Conservation (phyloP, 2,888 invertebrate genomes). For the Sylvicola fuscatus region DNA sequence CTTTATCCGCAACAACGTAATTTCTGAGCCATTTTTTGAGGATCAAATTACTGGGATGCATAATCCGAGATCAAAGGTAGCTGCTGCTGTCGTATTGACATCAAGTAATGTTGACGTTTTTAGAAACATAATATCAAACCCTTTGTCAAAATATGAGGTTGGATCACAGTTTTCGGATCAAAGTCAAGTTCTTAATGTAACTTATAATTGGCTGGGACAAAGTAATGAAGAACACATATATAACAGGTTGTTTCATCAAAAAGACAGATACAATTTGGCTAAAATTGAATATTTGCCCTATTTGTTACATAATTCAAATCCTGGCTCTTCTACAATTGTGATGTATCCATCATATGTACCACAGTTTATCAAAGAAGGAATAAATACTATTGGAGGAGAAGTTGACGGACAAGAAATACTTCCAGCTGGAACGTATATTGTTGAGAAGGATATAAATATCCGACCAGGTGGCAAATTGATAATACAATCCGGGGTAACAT, state of each 20-base stretch:
- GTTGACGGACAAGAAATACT: slow-evolving; percentile 78
- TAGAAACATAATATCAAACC: slow-evolving; percentile 82
- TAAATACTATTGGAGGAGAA: slow-evolving; percentile 68
- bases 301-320: slow-evolving; percentile 71
- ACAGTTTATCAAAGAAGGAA: slow-evolving; percentile 47
- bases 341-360: slow-evolving; percentile 58
- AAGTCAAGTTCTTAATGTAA: slow-evolving; percentile 81
- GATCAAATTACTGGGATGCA: slow-evolving; percentile 43
- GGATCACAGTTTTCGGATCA: slow-evolving; percentile 91
- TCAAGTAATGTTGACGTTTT: slow-evolving; percentile 77
- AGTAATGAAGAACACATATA: slow-evolving; percentile 53
- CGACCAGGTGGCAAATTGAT: slow-evolving; percentile 81
- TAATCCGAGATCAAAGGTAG: slow-evolving; percentile 76
- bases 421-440: slow-evolving; percentile 69
- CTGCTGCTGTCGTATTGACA: slow-evolving; percentile 79
- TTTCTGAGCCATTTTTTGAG: slow-evolving; percentile 55
- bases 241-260: slow-evolving; percentile 57
- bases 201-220: slow-evolving; percentile 82
- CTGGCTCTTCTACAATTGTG: slow-evolving; percentile 66
- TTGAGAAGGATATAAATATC: slow-evolving; percentile 85
- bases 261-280: slow-evolving; percentile 87
- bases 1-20: slow-evolving; percentile 65
- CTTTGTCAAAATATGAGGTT: slow-evolving; percentile 78
- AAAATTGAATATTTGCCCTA: slow-evolving; percentile 82
- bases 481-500: slow-evolving; percentile 68